Evolutionary conservation across 2,888 invertebrate species (phyloP), one percentile per base, ranked within the genome.

Genomic region (Linnaemya tessellans): DNA sequence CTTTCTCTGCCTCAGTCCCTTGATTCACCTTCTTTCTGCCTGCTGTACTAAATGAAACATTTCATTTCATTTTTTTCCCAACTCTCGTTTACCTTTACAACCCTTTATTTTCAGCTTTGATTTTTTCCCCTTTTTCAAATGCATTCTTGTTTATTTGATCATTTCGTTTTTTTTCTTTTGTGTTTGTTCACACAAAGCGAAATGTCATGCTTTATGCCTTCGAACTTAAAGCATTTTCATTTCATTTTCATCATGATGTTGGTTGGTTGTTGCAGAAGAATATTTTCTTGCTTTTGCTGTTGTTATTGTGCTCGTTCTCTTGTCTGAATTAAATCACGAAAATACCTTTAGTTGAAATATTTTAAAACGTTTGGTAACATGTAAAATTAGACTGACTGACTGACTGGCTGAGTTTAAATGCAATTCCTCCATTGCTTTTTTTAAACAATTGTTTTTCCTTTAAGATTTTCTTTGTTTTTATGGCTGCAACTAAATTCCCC

Each of bases 121-220:
- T 71, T 81, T 84, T 56, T 65, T 20, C 67, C 73, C 60, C 46
- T 46, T 56, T 75, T 71, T 67, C 70, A 71, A n/a, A 71, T 80
- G 65, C 49, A 67, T 73, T 80, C 54, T 43, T 71, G 43, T 62
- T 68, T 64, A 58, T 71, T 67, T 67, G 38, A 51, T 74, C n/a
- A n/a, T n/a, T 7, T 56, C 30, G 30, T 5, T 30, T 49, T 38
- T 22, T 67, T 58, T 51, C 15, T 41, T 9, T 49, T 35, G 22
- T 65, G 22, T 65, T 74, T 51, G 71, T 54, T 51, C 73, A 58
- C 73, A 58, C 56, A 75, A 75, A 81, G 62, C 74, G 49, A 84
- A 84, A 80, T 84, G 80, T 80, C 80, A 84, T 84, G 80, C 80
- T 70, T 75, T 51, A 65, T 84, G 77, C 71, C 79, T 81, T 81